Evolutionary conservation across 2,113 vertebrate species (phyloP), one percentile per base, ranked within the genome.

Genomic region (Oncorhynchus clarkii): DNA sequence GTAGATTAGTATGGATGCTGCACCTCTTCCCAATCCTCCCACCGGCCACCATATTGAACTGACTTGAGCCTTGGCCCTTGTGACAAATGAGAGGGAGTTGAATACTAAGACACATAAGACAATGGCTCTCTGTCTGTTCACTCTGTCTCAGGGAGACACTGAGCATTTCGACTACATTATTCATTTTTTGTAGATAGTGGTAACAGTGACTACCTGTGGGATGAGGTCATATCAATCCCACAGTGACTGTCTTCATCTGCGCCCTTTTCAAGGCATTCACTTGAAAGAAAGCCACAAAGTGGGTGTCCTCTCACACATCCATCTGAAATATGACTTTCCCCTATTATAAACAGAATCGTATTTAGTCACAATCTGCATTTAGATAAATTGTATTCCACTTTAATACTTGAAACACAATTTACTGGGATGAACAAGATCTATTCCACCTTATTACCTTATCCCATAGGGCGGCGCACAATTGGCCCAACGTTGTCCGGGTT

Each of bases 61-160:
- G 82, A 86, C 89, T 80, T 85, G 82, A 86, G 84, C 69, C 79
- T 87, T 75, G 79, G 84, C 80, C 80, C 72, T 73, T 76, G 72
- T 75, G 80, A 80, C 77, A 20, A 77, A 65, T 84, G 76, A 77
- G 79, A 86, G 78, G 78, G 84, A 85, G 84, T 78, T 80, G 89
- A 82, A 89, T 90, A 83, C 84, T 89, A 88, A 90, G 77, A 69
- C 70, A 62, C 77, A 59, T 77, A 74, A 89, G 83, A 91, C 88
- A 90, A 88, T 83, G 84, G 75, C 83, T 86, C 88, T 45, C 39
- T 45, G 39, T 45, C 39, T 86, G 84, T 91, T 87, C 82, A 78
- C 20, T 12, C 72, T 81, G 85, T 83, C 84, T 88, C 80, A 77
- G 80, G 80, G 80, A 74, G 64, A 48, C 31, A 66, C 60, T 74